phyloP scores from a whole-genome alignment of 2,888 invertebrate species.

The Platypus cylindrus region DNA sequence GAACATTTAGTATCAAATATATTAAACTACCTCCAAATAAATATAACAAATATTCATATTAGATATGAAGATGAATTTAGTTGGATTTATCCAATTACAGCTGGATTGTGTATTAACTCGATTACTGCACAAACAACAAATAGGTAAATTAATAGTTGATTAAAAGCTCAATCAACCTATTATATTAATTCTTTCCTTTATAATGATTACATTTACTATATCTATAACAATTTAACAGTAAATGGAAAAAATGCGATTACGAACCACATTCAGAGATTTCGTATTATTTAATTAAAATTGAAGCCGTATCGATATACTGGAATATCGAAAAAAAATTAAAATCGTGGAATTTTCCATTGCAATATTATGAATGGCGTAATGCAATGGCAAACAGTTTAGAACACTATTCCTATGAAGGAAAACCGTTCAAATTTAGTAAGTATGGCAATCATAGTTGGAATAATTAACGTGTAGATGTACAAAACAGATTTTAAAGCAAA shows the following conservation, averaged over 20 bases:
- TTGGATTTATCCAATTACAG: conserved; percentile 53
- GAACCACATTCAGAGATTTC: conserved; percentile 33
- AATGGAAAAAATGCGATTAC: conserved; percentile 56
- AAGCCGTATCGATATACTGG: conserved; percentile 67
- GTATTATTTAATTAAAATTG: conserved; percentile 64
- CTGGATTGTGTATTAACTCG: conserved; percentile 64
- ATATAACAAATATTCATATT: conserved; percentile 64
- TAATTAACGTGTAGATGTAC: too few species aligned
- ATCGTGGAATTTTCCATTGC: conserved; percentile 42
- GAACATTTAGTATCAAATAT: conserved; percentile 63
- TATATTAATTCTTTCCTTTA: too few species aligned
- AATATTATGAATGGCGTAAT: conserved; percentile 61
- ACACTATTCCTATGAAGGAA: conserved; percentile 63
- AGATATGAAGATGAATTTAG: conserved; percentile 67
- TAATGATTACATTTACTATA: too few species aligned
- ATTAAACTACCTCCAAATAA: conserved; percentile 68
- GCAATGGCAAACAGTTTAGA: conserved; percentile 62
- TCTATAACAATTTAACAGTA: conserved; percentile 40
- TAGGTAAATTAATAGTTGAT: too few species aligned
- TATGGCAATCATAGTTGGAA: too few species aligned
- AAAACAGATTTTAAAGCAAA: not conserved
- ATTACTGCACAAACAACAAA: conserved; percentile 71
- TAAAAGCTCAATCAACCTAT: not conserved
- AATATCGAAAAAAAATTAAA: conserved; percentile 45
- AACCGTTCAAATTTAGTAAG: conserved; percentile 71